These are phyloP conservation scores for Thinocorus orbignyianus DNA, from an alignment of 2,113 vertebrate genomes.

Conservation along the genomic window DNA sequence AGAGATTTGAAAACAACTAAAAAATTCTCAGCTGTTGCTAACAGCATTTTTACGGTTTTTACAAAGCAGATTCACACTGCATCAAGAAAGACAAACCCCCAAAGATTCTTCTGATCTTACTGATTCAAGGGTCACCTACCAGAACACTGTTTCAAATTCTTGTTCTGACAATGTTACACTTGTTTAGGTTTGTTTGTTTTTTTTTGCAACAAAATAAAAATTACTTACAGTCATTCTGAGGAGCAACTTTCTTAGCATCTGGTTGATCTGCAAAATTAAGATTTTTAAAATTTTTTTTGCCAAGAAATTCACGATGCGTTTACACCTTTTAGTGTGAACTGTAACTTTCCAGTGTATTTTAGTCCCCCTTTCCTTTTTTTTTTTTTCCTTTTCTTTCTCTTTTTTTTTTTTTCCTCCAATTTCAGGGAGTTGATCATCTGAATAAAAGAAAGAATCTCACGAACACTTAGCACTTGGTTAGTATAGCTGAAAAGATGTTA, in stretches of 20 bases:
- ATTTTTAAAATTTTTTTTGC: constrained; percentile 64
- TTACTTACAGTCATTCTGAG: constrained; percentile 93
- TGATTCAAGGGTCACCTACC: not conserved
- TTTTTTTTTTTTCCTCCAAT: constrained; percentile 52
- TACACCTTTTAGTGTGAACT: constrained; percentile 56
- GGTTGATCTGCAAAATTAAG: constrained; percentile 93
- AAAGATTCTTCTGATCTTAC: not conserved
- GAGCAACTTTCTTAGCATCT: constrained; percentile 97
- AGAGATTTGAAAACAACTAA: not conserved
- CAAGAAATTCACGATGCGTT: constrained; percentile 6
- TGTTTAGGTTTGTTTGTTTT: not conserved
- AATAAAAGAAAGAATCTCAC: constrained; percentile 71
- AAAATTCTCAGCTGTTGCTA: not conserved
- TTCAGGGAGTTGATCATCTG: constrained; percentile 67
- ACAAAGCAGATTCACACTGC: not conserved
- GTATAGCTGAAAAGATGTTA: constrained; percentile 62
- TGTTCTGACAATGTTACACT: constrained; percentile 24
- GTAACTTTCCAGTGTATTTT: constrained; percentile 65
- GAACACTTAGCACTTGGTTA: constrained; percentile 63
- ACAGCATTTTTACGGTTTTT: not conserved
- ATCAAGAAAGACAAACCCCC: not conserved
- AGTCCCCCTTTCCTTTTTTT: constrained; percentile 6
- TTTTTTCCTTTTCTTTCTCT: not conserved
- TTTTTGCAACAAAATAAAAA: constrained; percentile 31
- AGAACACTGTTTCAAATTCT: constrained; percentile 27